phyloP scores from a whole-genome alignment of 1,140 invertebrate species.

The Campoletis sonorensis region DNA sequence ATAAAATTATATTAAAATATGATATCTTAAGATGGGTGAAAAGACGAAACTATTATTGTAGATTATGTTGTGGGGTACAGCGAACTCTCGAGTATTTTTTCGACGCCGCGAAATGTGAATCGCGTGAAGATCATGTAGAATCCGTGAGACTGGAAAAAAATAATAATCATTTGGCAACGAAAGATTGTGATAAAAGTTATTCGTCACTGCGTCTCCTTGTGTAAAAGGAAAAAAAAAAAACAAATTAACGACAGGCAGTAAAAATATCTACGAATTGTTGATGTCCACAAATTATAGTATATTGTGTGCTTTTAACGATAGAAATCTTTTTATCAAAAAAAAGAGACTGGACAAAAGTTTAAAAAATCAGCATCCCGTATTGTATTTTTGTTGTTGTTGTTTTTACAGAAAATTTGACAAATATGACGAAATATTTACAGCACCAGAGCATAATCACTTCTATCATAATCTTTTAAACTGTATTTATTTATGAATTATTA shows the following conservation, averaged over 20 bases:
- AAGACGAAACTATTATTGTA: background rate
- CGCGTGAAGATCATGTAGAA: background rate
- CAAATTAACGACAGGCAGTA: too few relatives aligned
- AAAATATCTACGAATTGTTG: too few relatives aligned
- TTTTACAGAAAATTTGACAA: background rate
- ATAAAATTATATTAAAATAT: background rate
- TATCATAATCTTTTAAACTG: constrained; percentile 2
- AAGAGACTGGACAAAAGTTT: too few relatives aligned
- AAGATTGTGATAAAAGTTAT: constrained; percentile 10
- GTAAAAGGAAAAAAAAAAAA: background rate
- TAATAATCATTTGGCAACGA: background rate
- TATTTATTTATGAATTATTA: background rate
- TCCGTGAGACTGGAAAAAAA: background rate
- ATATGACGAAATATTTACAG: background rate
- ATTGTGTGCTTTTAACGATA: too few relatives aligned
- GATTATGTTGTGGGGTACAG: background rate
- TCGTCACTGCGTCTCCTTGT: background rate
- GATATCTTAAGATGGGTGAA: background rate
- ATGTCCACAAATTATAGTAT: too few relatives aligned
- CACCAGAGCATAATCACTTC: background rate
- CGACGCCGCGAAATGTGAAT: background rate
- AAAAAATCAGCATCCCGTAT: too few relatives aligned
- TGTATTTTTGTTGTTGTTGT: too few relatives aligned
- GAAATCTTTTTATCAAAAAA: too few relatives aligned
- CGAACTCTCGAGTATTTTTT: background rate